These are phyloP conservation scores for Psilopogon haemacephalus DNA, from an alignment of 2,113 vertebrate genomes.

Conservation along the genomic window DNA sequence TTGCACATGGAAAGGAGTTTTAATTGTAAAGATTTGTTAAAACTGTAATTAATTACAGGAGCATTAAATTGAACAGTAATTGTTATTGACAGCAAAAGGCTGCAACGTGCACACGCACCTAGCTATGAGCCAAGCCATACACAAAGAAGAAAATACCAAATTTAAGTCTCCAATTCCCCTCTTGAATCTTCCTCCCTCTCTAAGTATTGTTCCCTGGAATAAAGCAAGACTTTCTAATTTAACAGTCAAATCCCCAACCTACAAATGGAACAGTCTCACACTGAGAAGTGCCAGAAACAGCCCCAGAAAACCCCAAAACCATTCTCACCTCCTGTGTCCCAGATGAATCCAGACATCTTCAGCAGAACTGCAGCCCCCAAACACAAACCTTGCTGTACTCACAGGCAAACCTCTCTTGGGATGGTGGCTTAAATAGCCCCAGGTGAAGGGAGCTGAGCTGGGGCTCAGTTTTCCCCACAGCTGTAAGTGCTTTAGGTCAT, in stretches of 20 bases:
- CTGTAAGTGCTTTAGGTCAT: background rate
- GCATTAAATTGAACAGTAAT: background rate
- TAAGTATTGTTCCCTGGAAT: background rate
- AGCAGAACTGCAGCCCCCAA: background rate
- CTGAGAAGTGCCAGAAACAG: background rate
- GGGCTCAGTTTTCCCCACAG: background rate
- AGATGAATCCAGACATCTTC: background rate
- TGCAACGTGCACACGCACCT: rapidly evolving
- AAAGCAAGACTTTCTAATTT: background rate
- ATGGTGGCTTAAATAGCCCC: background rate
- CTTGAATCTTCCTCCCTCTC: background rate
- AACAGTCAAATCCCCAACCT: background rate
- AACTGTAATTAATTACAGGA: background rate
- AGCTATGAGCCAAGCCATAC: background rate
- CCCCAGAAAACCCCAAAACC: background rate
- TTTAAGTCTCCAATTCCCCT: background rate
- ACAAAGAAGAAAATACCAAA: background rate
- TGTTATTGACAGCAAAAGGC: background rate
- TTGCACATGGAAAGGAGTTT: background rate
- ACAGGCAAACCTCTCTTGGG: background rate
- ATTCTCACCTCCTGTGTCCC: background rate
- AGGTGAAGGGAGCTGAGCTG: background rate
- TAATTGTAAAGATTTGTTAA: background rate
- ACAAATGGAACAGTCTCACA: background rate
- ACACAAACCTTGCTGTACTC: background rate